Evolutionary conservation across 2,888 invertebrate species (phyloP).

Genomic region (Calliopum simillimum): DNA sequence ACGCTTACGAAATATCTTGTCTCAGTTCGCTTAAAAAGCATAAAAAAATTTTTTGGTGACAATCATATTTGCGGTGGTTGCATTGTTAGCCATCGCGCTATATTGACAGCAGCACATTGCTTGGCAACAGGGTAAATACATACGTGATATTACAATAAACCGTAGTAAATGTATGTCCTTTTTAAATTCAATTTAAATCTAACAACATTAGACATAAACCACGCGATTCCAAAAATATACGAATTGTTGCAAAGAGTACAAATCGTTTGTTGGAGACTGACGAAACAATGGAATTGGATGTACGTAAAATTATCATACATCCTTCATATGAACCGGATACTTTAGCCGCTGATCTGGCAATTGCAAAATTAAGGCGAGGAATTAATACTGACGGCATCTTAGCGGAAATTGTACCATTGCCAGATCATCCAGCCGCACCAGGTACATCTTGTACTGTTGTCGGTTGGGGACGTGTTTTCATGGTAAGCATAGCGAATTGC

Average conservation of each 20-base stretch:
- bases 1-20: constrained; percentile 36
- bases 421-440: neutral
- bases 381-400: constrained; percentile 16
- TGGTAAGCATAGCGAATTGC: constrained; percentile 38
- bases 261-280: constrained; percentile 13
- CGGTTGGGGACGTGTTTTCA: constrained; percentile 53
- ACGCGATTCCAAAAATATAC: neutral
- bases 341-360: constrained; percentile 15
- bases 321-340: neutral
- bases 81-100: neutral
- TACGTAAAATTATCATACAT: constrained; percentile 12
- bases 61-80: constrained; percentile 19
- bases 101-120: constrained; percentile 28
- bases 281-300: constrained; percentile 21
- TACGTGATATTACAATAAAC: no score
- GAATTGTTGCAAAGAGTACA: constrained; percentile 32
- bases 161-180: neutral
- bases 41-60: constrained; percentile 29
- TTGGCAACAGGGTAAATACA: neutral
- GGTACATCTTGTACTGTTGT: constrained; percentile 46
- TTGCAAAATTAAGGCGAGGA: constrained; percentile 8
- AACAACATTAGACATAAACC: no score
- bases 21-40: constrained; percentile 11
- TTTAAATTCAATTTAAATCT: no score
- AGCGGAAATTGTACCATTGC: constrained; percentile 11